phyloP scores from a whole-genome alignment of 2,888 invertebrate species.

The Sarcophaga rosellei region DNA sequence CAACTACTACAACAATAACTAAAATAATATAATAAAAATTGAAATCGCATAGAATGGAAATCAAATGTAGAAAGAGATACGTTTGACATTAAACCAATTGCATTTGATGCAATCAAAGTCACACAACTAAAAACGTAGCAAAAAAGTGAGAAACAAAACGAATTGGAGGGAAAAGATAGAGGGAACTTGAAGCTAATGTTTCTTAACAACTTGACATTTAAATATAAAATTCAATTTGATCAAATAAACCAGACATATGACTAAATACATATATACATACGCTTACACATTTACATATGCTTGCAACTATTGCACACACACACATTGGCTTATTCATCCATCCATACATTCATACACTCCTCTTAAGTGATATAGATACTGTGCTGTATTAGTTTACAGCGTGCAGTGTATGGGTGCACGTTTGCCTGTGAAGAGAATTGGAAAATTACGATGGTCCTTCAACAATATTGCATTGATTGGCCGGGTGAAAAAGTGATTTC shows the following conservation, averaged over 20 bases:
- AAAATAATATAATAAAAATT: slow-evolving; percentile 12
- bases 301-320: neutral
- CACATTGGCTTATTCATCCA: neutral
- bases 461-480: slow-evolving; percentile 33
- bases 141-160: slow-evolving; percentile 9
- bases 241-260: slow-evolving; percentile 62
- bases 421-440: slow-evolving; percentile 19
- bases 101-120: slow-evolving; percentile 69
- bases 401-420: neutral
- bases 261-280: slow-evolving; percentile 2
- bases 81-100: slow-evolving; percentile 68
- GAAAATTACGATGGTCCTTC: slow-evolving; percentile 16
- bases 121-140: slow-evolving; percentile 32
- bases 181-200: slow-evolving; percentile 66
- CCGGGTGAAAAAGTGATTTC: neutral
- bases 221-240: slow-evolving; percentile 68
- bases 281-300: neutral
- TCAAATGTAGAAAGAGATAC: slow-evolving; percentile 51
- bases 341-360: slow-evolving; percentile 14
- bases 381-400: slow-evolving; percentile 33
- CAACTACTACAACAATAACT: neutral
- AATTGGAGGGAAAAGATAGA: neutral
- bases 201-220: slow-evolving; percentile 69
- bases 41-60: slow-evolving; percentile 43
- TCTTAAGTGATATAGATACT: slow-evolving; percentile 45